Evolutionary conservation across 2,888 invertebrate species (phyloP).

Genomic region (Pasiphila rectangulata): DNA sequence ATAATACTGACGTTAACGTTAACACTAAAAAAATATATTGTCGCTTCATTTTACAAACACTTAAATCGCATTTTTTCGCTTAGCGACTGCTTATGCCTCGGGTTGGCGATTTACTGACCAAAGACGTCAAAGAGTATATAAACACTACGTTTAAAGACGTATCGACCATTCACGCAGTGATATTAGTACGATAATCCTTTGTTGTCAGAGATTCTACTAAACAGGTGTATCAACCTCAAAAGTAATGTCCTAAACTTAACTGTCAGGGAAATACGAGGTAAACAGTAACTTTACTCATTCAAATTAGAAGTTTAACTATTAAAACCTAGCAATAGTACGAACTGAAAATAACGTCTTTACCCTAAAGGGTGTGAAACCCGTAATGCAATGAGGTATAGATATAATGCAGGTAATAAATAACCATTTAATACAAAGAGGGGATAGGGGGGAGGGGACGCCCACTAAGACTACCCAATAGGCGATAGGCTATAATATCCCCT

Average conservation of each 20-base stretch:
- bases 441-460: neutral
- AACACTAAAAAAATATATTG: slow-evolving; percentile 38
- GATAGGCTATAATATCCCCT: neutral
- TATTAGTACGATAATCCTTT: slow-evolving; percentile 20
- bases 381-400: neutral
- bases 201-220: slow-evolving; percentile 16
- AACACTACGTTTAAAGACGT: slow-evolving; percentile 33
- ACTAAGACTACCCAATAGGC: neutral
- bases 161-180: slow-evolving; percentile 30
- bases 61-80: slow-evolving; percentile 27
- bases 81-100: slow-evolving; percentile 42
- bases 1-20: slow-evolving; percentile 38
- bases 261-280: slow-evolving; percentile 14
- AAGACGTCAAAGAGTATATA: no score
- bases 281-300: neutral
- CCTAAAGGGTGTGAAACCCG: no score
- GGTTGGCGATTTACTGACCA: slow-evolving; percentile 42
- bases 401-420: slow-evolving; percentile 8
- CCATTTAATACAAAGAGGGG: neutral
- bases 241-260: neutral
- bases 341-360: no score
- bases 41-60: slow-evolving; percentile 35
- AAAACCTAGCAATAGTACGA: no score
- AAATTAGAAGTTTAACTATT: slow-evolving; percentile 1
- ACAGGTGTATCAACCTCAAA: neutral